phyloP scores from a whole-genome alignment of 2,888 invertebrate genomes.

The Drymonia ruficornis region DNA sequence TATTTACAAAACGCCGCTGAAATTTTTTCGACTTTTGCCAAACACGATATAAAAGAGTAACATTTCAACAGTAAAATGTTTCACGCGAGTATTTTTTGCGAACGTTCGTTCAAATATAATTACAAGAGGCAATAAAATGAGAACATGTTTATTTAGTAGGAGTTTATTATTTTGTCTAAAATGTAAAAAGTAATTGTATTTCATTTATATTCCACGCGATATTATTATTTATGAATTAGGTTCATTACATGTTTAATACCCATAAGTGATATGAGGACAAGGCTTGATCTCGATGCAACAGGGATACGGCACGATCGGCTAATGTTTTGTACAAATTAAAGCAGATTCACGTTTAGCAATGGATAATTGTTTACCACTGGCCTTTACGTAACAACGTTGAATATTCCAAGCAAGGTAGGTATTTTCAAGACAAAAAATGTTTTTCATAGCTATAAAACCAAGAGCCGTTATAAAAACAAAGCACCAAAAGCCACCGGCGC shows the following conservation, averaged over 20 bases:
- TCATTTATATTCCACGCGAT: too few species aligned
- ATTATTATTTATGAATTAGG: too few species aligned
- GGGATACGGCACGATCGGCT: too few species aligned
- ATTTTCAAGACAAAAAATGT: neutral
- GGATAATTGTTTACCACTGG: too few species aligned
- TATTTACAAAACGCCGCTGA: constrained; percentile 14
- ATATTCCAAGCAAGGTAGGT: neutral
- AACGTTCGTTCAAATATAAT: neutral
- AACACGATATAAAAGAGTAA: neutral
- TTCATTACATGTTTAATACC: too few species aligned
- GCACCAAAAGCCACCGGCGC: neutral
- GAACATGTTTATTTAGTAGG: neutral
- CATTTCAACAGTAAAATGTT: neutral
- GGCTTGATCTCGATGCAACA: too few species aligned
- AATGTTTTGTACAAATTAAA: too few species aligned
- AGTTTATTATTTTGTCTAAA: neutral
- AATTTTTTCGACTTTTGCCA: constrained; percentile 12
- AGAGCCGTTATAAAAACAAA: neutral
- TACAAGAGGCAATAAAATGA: neutral
- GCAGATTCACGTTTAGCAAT: too few species aligned
- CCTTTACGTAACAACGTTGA: neutral
- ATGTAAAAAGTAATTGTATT: too few species aligned
- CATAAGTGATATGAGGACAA: too few species aligned
- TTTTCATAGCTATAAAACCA: neutral
- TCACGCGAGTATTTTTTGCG: neutral